Evolutionary conservation across 2,797 vertebrate genomes (phyloP), one percentile per base, ranked within the genome.

Genomic region (Falco concolor): DNA sequence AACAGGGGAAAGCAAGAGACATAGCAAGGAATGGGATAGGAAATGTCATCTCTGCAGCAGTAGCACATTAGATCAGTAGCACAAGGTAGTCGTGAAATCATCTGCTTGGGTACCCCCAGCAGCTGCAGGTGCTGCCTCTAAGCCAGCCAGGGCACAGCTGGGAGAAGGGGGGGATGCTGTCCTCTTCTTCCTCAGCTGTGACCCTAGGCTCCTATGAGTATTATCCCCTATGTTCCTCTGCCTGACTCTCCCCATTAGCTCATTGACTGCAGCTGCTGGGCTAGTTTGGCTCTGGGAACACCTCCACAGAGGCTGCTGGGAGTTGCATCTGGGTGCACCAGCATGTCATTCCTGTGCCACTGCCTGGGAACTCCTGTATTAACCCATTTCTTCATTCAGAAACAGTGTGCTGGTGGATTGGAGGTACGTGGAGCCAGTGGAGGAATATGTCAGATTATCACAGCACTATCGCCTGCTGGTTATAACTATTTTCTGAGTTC

Each of bases 111-210:
- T 61, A 4, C 38, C 59, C 21, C 16, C 28, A 78, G 45, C 12
- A 86, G 74, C 52, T 85, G 49, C 50, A 42, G 30, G 40, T 59
- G 54, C 74, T 76, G 59, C 28, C 34, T 74, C 38, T 56, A 25
- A 79, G 57, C 23, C 60, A 77, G 34, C 6, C 57, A 49, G 38
- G 23, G 45, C 57, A 69, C 47, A 17, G 38, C 27, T 52, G 34
- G 68, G 30, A 76, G 60, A 70, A 69, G 18, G 13, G 18, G 18
- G 2, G 42, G 23, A 49, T 73, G 24, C n/a, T 0, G 0, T 50
- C 27, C 24, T 47, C 49, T 40, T 61, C 44, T 92, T 63, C 52
- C 25, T 68, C 13, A 54, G 9, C 36, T 59, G 59, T 6, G 36
- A 44, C 19, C 22, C 60, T 27, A 20, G 20, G 13, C 24, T 82